Evolutionary conservation across 2,888 invertebrate species (phyloP), one percentile per base, ranked within the genome.

Genomic region (Hypolimnas misippus): DNA sequence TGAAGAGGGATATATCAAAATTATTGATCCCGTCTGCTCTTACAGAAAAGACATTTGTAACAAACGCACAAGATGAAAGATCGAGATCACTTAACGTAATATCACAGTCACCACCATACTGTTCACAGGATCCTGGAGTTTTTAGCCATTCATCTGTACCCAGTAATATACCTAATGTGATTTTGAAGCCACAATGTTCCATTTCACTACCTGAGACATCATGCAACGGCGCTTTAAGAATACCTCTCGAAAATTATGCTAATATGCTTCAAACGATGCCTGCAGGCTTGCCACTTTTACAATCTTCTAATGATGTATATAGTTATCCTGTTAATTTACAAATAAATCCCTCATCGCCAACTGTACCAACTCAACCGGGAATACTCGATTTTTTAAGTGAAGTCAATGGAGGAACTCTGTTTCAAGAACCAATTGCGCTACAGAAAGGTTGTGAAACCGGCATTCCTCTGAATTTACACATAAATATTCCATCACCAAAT

Each of bases 401-500:
- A 33, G 31, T 25, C n/a, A 64, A 62, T 57, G 51, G 51, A 62
- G 58, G 25, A 29, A 49, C 16, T 8, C 14, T 40, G 33, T 8
- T 17, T 8, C 54, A 63, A 14, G 63, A 63, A 44, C 25, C 69
- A 3, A 44, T 59, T 5, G 19, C 58, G 5, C 35, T 66, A 17
- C 63, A 65, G 17, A 65, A 33, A 52, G 62, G 65, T 12, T 40
- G 57, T 33, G 66, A 67, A 42, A 52, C 52, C 8, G 57, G 66
- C 5, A 55, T 68, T 29, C 85, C 87, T 1, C 67, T 84, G 53
- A 80, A 71, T 68, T 73, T 86, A 14, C 78, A 84, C 65, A 78
- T 86, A 25, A 82, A 78, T 55, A 55, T 85, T 29, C 82, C 85
- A 51, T 63, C 81, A 3, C 73, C 77, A 29, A 73, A 63, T 8